phyloP scores from a whole-genome alignment of 2,113 vertebrate genomes.

The Vimba vimba region DNA sequence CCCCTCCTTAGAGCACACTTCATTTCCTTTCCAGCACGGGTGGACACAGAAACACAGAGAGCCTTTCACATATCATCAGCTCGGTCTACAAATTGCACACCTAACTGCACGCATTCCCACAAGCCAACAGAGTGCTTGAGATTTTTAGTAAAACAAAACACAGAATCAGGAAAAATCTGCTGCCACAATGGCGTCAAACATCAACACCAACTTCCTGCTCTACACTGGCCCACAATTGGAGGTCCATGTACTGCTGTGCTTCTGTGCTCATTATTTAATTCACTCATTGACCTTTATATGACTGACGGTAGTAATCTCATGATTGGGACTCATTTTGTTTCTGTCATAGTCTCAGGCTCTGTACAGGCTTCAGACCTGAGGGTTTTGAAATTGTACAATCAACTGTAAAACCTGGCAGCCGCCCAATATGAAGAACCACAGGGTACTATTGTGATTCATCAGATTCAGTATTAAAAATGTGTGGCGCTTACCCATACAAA shows the following conservation, averaged over 20 bases:
- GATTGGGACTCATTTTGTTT: constrained; percentile 30
- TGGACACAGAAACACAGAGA: background rate
- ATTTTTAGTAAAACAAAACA: constrained; percentile 3
- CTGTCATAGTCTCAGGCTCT: constrained; percentile 32
- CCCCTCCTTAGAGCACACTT: background rate
- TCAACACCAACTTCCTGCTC: background rate
- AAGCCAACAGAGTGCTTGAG: background rate
- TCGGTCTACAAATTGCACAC: constrained; percentile 5
- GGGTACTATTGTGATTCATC: constrained; percentile 24
- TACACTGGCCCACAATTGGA: constrained; percentile 5
- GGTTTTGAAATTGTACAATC: constrained; percentile 32
- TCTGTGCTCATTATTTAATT: constrained; percentile 5
- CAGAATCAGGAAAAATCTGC: background rate
- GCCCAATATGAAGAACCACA: constrained; percentile 16
- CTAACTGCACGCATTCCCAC: background rate
- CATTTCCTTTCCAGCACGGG: background rate
- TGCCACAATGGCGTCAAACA: background rate
- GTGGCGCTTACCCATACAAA: background rate
- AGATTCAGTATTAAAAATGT: constrained; percentile 19
- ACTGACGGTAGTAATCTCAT: constrained; percentile 12
- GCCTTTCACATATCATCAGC: background rate
- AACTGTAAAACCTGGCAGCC: constrained; percentile 13
- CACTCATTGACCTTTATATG: constrained; percentile 25
- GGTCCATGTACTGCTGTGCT: constrained; percentile 3
- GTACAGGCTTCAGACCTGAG: constrained; percentile 2